These are phyloP conservation scores for Pteropus alecto DNA, from an alignment of 2,113 vertebrate species.

Conservation along the genomic window DNA sequence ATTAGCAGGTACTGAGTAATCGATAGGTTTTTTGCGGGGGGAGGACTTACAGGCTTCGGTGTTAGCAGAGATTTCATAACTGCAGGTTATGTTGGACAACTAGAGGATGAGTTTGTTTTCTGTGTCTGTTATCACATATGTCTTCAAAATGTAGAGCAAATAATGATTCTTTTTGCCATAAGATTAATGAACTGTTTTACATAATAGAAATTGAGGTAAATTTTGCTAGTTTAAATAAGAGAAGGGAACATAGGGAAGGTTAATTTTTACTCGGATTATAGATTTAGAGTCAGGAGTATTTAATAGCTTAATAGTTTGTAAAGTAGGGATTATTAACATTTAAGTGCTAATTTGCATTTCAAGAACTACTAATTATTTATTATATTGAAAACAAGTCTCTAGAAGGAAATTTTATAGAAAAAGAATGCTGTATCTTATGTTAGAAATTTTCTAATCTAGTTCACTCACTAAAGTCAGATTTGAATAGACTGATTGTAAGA, in stretches of 20 bases:
- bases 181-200: background rate
- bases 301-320: background rate
- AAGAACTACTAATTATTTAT: background rate
- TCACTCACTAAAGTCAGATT: background rate
- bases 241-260: background rate
- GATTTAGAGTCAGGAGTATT: background rate
- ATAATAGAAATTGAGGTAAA: background rate
- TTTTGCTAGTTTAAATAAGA: background rate
- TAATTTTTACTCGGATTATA: background rate
- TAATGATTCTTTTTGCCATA: background rate
- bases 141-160: background rate
- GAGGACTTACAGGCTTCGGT: background rate
- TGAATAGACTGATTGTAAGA: background rate
- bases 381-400: background rate
- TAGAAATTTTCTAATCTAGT: background rate
- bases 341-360: background rate
- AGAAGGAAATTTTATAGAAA: background rate
- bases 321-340: background rate
- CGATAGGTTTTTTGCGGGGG: background rate
- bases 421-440: background rate
- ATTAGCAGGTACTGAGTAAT: background rate
- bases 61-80: background rate
- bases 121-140: background rate
- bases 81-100: background rate
- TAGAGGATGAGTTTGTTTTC: background rate